Evolutionary conservation across 2,888 invertebrate genomes (phyloP).

Genomic region (Xestobium rufovillosum): DNA sequence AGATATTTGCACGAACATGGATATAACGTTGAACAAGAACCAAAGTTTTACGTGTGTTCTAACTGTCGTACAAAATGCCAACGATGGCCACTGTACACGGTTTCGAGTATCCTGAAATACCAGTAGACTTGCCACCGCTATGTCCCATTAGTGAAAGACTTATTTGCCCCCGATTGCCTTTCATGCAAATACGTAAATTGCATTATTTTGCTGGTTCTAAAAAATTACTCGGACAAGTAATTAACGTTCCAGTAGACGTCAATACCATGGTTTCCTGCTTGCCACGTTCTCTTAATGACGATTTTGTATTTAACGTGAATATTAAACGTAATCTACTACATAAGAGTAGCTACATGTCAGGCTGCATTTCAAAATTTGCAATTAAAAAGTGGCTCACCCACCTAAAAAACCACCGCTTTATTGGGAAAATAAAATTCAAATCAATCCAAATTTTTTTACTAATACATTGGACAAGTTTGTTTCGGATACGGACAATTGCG

Average conservation of each 20-base stretch:
- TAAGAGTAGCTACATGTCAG: slow-evolving; percentile 31
- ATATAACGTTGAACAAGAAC: too few species aligned
- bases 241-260: slow-evolving; percentile 36
- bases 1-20: too few species aligned
- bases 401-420: slow-evolving; percentile 32
- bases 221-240: slow-evolving; percentile 38
- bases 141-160: slow-evolving; percentile 35
- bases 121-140: slow-evolving; percentile 30
- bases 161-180: slow-evolving; percentile 33
- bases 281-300: slow-evolving; percentile 33
- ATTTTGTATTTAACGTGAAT: slow-evolving; percentile 33
- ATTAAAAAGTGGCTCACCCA: slow-evolving; percentile 29
- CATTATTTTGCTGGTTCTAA: slow-evolving; percentile 32
- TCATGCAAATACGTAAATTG: slow-evolving; percentile 36
- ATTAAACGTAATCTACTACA: slow-evolving; percentile 31
- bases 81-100: slow-evolving; percentile 30
- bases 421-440: too few species aligned
- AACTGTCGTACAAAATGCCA: too few species aligned
- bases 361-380: slow-evolving; percentile 24
- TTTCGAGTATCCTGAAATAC: slow-evolving; percentile 35
- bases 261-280: slow-evolving; percentile 33
- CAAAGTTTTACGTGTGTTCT: too few species aligned
- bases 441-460: too few species aligned
- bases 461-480: too few species aligned
- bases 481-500: too few species aligned